Percentiles rank a stretch among this genome's conserved stretches.
Evolutionary conservation across 2,797 vertebrate genomes (phyloP).

Genomic region (Chanos chanos): DNA sequence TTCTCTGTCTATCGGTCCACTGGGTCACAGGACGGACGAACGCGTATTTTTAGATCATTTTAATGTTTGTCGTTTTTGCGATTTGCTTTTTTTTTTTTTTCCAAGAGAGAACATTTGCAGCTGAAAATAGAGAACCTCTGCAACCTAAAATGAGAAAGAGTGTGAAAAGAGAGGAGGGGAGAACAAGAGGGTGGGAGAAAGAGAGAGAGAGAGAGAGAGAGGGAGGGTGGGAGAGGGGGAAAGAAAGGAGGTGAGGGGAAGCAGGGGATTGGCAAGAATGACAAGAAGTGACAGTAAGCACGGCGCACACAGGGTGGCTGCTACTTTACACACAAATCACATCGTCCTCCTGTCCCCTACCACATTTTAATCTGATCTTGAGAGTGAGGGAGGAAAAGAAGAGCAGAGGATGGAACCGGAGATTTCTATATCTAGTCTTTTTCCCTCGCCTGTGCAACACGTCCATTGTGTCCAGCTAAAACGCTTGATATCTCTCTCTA

Average conservation of each 20-base stretch:
- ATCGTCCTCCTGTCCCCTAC: conserved; percentile 55
- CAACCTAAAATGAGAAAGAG: neutral
- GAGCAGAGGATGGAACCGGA: conserved; percentile 35
- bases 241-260: conserved; percentile 24
- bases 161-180: no score
- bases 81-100: conserved; percentile 15
- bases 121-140: conserved; percentile 5
- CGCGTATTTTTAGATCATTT: conserved; percentile 31
- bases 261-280: conserved; percentile 61
- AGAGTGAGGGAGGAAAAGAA: conserved; percentile 37
- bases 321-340: conserved; percentile 71
- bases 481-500: no score
- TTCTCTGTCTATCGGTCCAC: neutral
- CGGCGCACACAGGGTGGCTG: conserved; percentile 58
- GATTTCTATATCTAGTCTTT: no score
- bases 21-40: neutral
- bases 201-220: neutral
- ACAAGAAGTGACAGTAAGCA: conserved; percentile 68
- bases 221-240: neutral
- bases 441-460: no score
- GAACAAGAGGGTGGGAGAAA: neutral
- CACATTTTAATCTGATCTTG: conserved; percentile 68
- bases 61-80: conserved; percentile 6
- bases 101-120: neutral
- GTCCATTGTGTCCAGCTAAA: no score